Evolutionary conservation across 2,113 vertebrate genomes (phyloP).

Genomic region (Toxotes chatareus): DNA sequence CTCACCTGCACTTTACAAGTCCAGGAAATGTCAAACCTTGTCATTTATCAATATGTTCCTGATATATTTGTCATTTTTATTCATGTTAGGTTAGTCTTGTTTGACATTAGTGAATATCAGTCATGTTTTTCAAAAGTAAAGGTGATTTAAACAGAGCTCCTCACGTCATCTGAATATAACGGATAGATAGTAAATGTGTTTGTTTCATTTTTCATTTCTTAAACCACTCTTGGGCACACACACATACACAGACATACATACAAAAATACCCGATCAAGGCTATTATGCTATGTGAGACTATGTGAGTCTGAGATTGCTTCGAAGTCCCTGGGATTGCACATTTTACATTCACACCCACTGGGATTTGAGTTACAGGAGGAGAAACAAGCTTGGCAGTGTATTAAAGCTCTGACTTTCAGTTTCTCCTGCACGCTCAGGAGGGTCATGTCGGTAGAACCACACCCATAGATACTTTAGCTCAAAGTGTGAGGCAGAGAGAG

Average conservation of each 20-base stretch:
- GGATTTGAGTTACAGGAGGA: not conserved
- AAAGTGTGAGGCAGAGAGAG: slow-evolving; percentile 19
- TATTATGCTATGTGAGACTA: too few relatives aligned
- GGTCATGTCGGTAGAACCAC: slow-evolving; percentile 34
- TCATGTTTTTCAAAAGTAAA: not conserved
- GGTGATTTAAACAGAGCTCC: too few relatives aligned
- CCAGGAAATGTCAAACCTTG: not conserved
- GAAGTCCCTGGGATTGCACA: slow-evolving; percentile 13
- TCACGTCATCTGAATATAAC: too few relatives aligned
- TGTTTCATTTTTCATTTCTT: too few relatives aligned
- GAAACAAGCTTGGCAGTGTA: not conserved
- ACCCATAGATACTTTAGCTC: slow-evolving; percentile 7
- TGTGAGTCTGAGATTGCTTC: too few relatives aligned
- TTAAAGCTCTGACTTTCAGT: slow-evolving; percentile 46
- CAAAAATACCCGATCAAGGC: too few relatives aligned
- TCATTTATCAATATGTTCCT: not conserved
- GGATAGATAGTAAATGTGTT: too few relatives aligned
- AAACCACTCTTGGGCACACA: too few relatives aligned
- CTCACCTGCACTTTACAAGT: not conserved
- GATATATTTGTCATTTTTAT: not conserved
- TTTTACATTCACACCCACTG: not conserved
- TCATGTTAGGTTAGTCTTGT: not conserved
- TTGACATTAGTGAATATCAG: not conserved
- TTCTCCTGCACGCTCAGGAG: slow-evolving; percentile 24
- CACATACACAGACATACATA: too few relatives aligned